A percentile compares a stretch with the other conserved stretches of the same genome.
Evolutionary conservation across 1,140 invertebrate species (phyloP).

Genomic region (Periplaneta americana): DNA sequence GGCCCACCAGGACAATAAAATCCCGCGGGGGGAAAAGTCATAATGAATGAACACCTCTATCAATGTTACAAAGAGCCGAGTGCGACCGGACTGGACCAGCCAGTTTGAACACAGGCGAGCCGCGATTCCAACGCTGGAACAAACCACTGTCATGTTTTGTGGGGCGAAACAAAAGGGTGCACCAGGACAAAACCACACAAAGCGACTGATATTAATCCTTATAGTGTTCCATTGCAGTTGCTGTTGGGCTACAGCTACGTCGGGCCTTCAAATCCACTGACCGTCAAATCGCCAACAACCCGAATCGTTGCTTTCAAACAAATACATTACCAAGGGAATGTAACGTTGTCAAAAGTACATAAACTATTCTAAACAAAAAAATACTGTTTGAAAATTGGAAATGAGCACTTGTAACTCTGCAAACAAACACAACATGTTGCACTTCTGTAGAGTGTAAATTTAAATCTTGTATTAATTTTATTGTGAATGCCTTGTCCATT

Average conservation of each 20-base stretch:
- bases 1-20: slow-evolving; percentile 9
- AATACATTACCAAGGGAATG: neutral
- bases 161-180: slow-evolving; percentile 9
- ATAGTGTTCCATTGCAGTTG: neutral
- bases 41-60: slow-evolving; percentile 13
- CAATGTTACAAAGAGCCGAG: neutral
- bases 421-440: too few relatives aligned
- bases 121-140: neutral
- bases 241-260: neutral
- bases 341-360: neutral
- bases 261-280: neutral
- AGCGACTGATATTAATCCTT: slow-evolving; percentile 13
- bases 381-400: neutral
- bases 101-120: neutral
- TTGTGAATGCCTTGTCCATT: too few relatives aligned
- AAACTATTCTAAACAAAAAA: neutral
- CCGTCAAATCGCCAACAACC: neutral
- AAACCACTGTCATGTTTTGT: slow-evolving; percentile 16
- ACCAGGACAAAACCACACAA: slow-evolving; percentile 8
- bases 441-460: too few relatives aligned
- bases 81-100: neutral
- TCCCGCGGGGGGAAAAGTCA: slow-evolving; percentile 9
- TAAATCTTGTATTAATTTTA: too few relatives aligned
- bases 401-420: too few relatives aligned
- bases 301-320: neutral